Base-by-base conservation (phyloP, 2,113 vertebrate species). In the Mellivora capensis region DNA sequence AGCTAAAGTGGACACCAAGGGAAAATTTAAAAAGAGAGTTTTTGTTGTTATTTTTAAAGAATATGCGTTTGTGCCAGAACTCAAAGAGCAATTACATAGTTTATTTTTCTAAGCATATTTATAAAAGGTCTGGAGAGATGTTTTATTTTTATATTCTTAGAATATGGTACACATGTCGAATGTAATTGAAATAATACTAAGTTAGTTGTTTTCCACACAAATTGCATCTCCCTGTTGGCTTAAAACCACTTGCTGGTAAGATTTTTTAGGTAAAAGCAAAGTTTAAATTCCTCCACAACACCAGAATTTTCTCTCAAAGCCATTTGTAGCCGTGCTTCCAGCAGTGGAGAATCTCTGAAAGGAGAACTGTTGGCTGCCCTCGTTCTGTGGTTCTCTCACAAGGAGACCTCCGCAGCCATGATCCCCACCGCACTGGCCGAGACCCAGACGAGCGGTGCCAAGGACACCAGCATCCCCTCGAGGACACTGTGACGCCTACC, bases 101-200 rank as follows among this genome's bases (percentile, higher is more conserved):
- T 98, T 98, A 87, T 98, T 98, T 97, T 98, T 91, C 98, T 87
- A 98, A 98, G 97, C 91, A 67, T 98, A 97, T 98, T 98, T 98
- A 97, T 98, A 98, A 98, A 84, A 97, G 96, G 94, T 96, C 98
- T 97, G 97, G 96, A 97, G 83, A 96, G 90, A 81, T 59, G 95
- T 94, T 97, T 98, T 98, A 97, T 98, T 98, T 98, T 98, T 97
- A 98, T 98, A 97, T 95, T 95, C 76, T 97, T 98, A 97, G 71
- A 62, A 72, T 86, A 71, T n/a, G 74, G 69, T 44, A 93, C 74
- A 62, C 97, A 96, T 97, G 98, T 97, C 98, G 98, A 98, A 97
- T 96, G 84, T 97, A 98, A 98, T 97, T 91, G 80, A 97, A 98
- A 96, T 98, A 96, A 98, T 94, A 96, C 93, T 90, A 97, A 94